A percentile compares a stretch with the other conserved stretches of the same genome.
Evolutionary conservation across 2,113 vertebrate genomes (phyloP).

Genomic region (Hoplias malabaricus): DNA sequence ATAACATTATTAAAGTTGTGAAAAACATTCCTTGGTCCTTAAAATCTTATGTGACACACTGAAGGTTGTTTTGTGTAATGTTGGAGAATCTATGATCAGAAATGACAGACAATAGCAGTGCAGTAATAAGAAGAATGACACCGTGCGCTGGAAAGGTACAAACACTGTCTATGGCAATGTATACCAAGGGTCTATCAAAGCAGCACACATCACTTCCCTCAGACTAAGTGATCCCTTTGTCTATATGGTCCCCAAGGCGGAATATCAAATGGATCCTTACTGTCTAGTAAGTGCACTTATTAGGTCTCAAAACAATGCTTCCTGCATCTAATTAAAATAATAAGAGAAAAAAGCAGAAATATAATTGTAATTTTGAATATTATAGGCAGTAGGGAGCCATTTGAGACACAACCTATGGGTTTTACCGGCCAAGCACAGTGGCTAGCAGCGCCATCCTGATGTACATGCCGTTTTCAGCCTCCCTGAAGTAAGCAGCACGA

Average conservation of each 20-base stretch:
- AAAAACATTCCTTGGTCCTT: background rate
- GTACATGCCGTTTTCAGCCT: slow-evolving; percentile 97
- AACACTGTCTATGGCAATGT: background rate
- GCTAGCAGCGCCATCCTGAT: slow-evolving; percentile 94
- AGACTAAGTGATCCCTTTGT: background rate
- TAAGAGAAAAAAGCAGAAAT: too few relatives aligned
- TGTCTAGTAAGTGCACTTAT: too few relatives aligned
- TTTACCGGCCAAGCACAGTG: slow-evolving; percentile 85
- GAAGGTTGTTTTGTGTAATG: background rate
- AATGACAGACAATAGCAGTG: background rate
- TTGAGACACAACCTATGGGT: too few relatives aligned
- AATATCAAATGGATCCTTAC: too few relatives aligned
- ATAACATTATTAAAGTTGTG: too few relatives aligned
- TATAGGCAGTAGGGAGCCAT: too few relatives aligned
- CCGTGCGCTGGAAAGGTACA: background rate
- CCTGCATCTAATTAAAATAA: too few relatives aligned
- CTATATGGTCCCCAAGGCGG: background rate
- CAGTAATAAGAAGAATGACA: background rate
- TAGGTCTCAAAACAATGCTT: too few relatives aligned
- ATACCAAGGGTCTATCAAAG: background rate
- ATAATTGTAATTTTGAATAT: too few relatives aligned
- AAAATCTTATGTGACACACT: background rate
- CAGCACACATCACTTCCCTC: slow-evolving; percentile 7
- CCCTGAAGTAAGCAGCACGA: slow-evolving; percentile 92
- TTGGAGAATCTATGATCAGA: background rate